Evolutionary conservation across 2,113 vertebrate species (phyloP).

Genomic region (Galemys pyrenaicus): DNA sequence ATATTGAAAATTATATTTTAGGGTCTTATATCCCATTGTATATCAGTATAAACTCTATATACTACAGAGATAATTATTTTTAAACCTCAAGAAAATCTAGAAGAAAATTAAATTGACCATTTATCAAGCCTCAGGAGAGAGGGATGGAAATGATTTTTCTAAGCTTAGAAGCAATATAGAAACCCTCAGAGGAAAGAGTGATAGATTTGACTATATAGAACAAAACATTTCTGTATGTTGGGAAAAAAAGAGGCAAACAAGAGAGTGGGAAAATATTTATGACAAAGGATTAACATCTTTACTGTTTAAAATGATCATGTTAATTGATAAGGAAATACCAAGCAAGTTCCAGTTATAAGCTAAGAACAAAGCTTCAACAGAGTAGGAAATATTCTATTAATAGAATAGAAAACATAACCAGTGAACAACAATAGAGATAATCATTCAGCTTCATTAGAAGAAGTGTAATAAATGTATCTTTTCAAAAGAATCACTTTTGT

Average conservation of each 20-base stretch:
- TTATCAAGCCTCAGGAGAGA: slow-evolving; percentile 68
- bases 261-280: slow-evolving; percentile 21
- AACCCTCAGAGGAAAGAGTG: slow-evolving; percentile 57
- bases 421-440: slow-evolving; percentile 15
- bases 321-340: slow-evolving; percentile 31
- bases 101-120: slow-evolving; percentile 74
- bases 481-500: background rate
- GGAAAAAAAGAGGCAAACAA: slow-evolving; percentile 28
- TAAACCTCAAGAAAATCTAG: slow-evolving; percentile 64
- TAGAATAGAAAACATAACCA: slow-evolving; percentile 5
- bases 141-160: slow-evolving; percentile 61
- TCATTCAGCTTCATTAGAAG: background rate
- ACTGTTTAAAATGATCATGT: slow-evolving; percentile 51
- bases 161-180: slow-evolving; percentile 64
- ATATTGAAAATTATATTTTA: slow-evolving; percentile 37
- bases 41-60: slow-evolving; percentile 49
- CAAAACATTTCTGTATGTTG: slow-evolving; percentile 21
- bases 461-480: background rate
- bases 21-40: background rate
- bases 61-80: slow-evolving; percentile 66
- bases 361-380: background rate
- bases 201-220: slow-evolving; percentile 49
- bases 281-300: slow-evolving; percentile 44
- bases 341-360: background rate
- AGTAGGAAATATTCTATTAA: too few species aligned